Conservation (phyloP, 2,113 vertebrate species). For the Epinephelus fuscoguttatus region DNA sequence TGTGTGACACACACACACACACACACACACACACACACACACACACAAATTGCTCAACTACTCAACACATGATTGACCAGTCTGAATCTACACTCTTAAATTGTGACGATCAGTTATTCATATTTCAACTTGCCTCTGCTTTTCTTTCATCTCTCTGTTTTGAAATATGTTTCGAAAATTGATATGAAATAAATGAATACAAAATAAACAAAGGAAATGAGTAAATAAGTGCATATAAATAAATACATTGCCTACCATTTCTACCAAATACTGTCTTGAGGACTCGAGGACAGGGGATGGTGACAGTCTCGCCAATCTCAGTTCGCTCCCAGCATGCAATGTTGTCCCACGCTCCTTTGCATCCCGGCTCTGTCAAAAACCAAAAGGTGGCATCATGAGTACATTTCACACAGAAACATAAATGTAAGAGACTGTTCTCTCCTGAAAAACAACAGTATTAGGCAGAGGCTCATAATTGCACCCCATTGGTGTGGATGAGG, state of each 20-base stretch:
- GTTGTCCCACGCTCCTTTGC: conserved; percentile 73
- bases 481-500: too few relatives aligned
- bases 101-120: not conserved
- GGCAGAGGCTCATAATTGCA: not conserved
- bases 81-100: too few relatives aligned
- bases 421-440: not conserved
- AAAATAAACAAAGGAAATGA: not conserved
- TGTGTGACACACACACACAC: too few relatives aligned
- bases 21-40: too few relatives aligned
- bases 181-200: not conserved
- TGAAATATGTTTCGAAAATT: not conserved
- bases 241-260: conserved; percentile 53
- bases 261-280: conserved; percentile 71
- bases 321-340: conserved; percentile 74
- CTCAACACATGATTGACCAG: too few relatives aligned
- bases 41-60: too few relatives aligned
- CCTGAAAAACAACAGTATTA: too few relatives aligned
- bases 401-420: not conserved
- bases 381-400: not conserved
- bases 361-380: conserved; percentile 70
- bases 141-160: not conserved
- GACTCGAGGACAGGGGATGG: conserved; percentile 70
- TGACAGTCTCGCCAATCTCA: conserved; percentile 57
- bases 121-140: not conserved
- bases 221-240: not conserved